Evolutionary conservation across 92 coral and sea anemone species (phyloP).

Genomic region (Palythoa heliodiscus): DNA sequence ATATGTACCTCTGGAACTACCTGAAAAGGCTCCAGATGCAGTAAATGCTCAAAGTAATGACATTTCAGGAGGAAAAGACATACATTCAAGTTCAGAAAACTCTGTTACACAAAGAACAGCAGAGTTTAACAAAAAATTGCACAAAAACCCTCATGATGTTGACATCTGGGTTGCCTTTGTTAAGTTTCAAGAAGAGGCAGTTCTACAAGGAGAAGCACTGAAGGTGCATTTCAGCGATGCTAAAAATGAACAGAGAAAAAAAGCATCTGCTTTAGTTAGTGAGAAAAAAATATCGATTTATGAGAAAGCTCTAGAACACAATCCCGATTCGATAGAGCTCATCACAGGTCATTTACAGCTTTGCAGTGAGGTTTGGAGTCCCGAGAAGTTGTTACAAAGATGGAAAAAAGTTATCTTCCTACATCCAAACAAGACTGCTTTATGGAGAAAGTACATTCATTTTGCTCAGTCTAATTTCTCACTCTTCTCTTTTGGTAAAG

Average conservation of each 20-base stretch:
- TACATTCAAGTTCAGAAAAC: conserved; percentile 31
- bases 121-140: conserved; percentile 71
- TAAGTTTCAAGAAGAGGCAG: conserved; percentile 72
- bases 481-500: conserved; percentile 75
- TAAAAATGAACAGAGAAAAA: conserved; percentile 74
- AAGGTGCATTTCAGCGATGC: conserved; percentile 59
- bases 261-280: conserved; percentile 50
- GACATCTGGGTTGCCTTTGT: conserved; percentile 80
- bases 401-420: conserved; percentile 85
- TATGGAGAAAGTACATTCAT: conserved; percentile 86
- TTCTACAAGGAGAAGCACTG: conserved; percentile 54
- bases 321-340: conserved; percentile 76
- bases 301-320: conserved; percentile 89
- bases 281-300: conserved; percentile 90
- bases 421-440: conserved; percentile 78
- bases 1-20: conserved; percentile 77
- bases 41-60: conserved; percentile 25
- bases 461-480: conserved; percentile 90
- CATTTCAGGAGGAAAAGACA: conserved; percentile 7
- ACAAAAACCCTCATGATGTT: conserved; percentile 82
- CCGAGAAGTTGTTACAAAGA: conserved; percentile 67
- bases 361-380: conserved; percentile 69
- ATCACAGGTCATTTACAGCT: conserved; percentile 72
- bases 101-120: conserved; percentile 57
- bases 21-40: conserved; percentile 32